These are phyloP conservation scores for Sebastes kiyomatsui DNA, from an alignment of 2,797 vertebrate genomes.

Conservation along the genomic window DNA sequence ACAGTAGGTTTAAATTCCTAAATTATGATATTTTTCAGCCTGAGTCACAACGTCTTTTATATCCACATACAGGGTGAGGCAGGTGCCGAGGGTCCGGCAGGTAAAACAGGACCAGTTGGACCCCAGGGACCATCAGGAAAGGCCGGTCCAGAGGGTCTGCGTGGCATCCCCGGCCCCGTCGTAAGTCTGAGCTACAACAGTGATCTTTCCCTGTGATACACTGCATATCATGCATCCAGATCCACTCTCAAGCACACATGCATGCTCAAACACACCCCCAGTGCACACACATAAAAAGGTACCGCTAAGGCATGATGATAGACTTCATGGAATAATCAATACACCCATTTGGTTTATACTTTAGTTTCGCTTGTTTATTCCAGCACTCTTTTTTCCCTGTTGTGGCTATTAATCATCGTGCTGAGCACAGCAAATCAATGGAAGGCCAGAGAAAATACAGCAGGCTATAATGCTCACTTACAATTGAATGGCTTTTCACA, in stretches of 20 bases:
- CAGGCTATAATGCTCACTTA: conserved; percentile 67
- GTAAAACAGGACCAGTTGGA: conserved; percentile 98
- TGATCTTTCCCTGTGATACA: not conserved
- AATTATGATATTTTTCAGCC: not conserved
- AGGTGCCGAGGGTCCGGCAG: conserved; percentile 92
- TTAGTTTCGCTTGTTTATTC: conserved; percentile 75
- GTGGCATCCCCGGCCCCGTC: conserved; percentile 96
- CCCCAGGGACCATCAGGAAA: conserved; percentile 96
- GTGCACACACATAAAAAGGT: conserved; percentile 25
- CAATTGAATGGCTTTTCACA: conserved; percentile 77
- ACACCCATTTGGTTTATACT: conserved; percentile 65
- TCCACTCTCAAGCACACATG: not conserved
- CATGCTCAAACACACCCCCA: conserved; percentile 14
- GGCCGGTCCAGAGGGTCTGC: conserved; percentile 94
- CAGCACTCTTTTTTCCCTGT: conserved; percentile 61
- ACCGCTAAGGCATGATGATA: conserved; percentile 54
- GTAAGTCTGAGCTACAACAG: conserved; percentile 79
- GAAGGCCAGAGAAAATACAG: conserved; percentile 66
- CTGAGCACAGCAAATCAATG: conserved; percentile 73
- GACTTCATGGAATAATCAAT: conserved; percentile 79
- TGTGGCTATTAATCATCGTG: conserved; percentile 74
- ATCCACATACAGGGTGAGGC: conserved; percentile 87
- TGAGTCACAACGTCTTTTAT: not conserved
- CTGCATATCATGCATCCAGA: not conserved
- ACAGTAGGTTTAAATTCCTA: not conserved